Percentiles rank a stretch among this genome's conserved stretches.
These are phyloP conservation scores for Poecile montanus DNA, from an alignment of 2,797 vertebrate genomes.

Conservation along the genomic window DNA sequence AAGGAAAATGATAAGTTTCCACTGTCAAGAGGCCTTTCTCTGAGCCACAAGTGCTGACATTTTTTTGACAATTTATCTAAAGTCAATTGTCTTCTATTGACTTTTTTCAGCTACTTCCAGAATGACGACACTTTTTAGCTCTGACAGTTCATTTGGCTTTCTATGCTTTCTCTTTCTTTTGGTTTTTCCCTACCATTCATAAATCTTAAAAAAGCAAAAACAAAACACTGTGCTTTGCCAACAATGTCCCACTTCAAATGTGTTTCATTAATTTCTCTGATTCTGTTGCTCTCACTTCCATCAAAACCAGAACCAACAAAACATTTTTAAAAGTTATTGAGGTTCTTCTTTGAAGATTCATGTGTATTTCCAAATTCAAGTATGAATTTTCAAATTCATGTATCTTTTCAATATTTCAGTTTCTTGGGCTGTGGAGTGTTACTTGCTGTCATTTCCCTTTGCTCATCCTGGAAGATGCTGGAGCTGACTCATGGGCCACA, in stretches of 20 bases:
- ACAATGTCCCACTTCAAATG: neutral
- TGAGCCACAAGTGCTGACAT: conserved; percentile 10
- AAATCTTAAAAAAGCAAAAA: neutral
- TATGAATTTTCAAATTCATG: neutral
- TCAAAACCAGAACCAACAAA: neutral
- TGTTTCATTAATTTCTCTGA: neutral
- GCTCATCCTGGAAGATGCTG: neutral
- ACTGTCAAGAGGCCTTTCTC: conserved; percentile 19
- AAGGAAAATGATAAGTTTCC: neutral
- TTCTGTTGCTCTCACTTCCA: neutral
- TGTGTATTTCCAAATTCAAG: neutral
- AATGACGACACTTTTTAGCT: conserved; percentile 44
- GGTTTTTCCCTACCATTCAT: neutral
- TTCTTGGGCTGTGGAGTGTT: fast-evolving
- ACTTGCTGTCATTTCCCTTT: neutral
- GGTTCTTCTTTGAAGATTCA: neutral
- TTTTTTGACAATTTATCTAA: conserved; percentile 62
- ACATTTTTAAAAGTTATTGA: neutral
- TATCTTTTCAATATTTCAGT: neutral
- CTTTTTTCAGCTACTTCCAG: conserved; percentile 46
- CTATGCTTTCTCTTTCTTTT: neutral
- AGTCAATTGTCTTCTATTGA: conserved; percentile 67
- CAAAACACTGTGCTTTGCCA: neutral
- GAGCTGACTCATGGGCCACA: neutral
- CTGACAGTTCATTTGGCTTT: conserved; percentile 37